Evolutionary conservation across 1,140 invertebrate genomes (phyloP), one percentile per base, ranked within the genome.

Genomic region (Polypedilum vanderplanki): DNA sequence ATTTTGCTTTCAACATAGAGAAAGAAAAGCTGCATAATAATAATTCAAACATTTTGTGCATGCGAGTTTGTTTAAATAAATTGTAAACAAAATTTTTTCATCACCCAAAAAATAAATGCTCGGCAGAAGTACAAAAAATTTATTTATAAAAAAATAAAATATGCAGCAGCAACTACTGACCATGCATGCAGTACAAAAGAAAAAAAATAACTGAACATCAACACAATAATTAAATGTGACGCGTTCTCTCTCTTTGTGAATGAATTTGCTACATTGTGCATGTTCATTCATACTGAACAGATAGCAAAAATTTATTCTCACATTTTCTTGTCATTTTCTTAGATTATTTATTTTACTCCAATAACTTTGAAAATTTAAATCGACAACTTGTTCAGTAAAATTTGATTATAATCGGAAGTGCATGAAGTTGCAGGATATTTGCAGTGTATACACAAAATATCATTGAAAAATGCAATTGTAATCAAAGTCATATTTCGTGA

Each of bases 31-130:
- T 70, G 65, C 65, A 70, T 20, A 70, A 70, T 70, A 70, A 70
- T 70, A 70, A 20, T 70, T 70, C 65, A 70, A 70, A 70, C 65
- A 70, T 18, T n/a, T n/a, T 70, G 65, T 70, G 65, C 65, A 70
- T 70, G 7, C 7, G 17, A 10, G 9, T 70, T 67, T 7, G 12
- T n/a, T 57, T 57, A 12, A n/a, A n/a, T 12, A 46, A n/a, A 15
- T 57, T n/a, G 4, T n/a, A 12, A 15, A 15, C 12, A 57, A 57
- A 57, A 57, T 12, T 57, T 57, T 12, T 57, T 57, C 24, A 33
- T 33, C 24, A 33, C 24, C n/a, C n/a, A n/a, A n/a, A n/a, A n/a
- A n/a, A n/a, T n/a, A n/a, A n/a, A n/a, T n/a, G n/a, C n/a, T n/a
- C 5, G 24, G 24, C 24, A 33, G 24, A 33, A 33, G 24, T 33